phyloP scores from a whole-genome alignment of 2,797 vertebrate species.

The Mormyrops attenuatus region DNA sequence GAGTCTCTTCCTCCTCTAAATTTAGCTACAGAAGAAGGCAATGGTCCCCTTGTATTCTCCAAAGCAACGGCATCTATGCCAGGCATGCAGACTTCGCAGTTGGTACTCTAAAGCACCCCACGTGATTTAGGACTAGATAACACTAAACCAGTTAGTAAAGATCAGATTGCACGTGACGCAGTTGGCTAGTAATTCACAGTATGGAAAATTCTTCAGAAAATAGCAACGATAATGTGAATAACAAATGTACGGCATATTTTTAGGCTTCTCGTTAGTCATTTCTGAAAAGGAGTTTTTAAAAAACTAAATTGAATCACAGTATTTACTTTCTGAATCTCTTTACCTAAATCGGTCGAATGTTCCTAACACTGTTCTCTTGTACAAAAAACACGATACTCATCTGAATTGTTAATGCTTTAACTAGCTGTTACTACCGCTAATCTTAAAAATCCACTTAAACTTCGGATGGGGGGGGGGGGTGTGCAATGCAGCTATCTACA shows the following conservation, averaged over 20 bases:
- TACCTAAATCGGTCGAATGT: not conserved
- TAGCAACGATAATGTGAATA: not conserved
- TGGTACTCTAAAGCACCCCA: not conserved
- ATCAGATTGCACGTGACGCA: not conserved
- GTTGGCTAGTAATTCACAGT: not conserved
- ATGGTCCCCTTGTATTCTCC: not conserved
- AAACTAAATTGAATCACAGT: not conserved
- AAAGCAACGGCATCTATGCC: not conserved
- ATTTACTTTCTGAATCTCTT: not conserved
- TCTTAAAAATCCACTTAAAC: not conserved
- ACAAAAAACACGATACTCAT: not conserved
- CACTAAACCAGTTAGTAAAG: not conserved
- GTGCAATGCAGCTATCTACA: not conserved
- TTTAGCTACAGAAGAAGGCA: constrained; percentile 17
- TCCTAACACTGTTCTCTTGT: not conserved
- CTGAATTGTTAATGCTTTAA: not conserved
- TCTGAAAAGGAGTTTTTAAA: not conserved
- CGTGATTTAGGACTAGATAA: constrained; percentile 10
- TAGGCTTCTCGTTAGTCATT: not conserved
- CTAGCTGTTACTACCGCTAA: not conserved
- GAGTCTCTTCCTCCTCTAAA: constrained; percentile 16
- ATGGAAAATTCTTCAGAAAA: not conserved
- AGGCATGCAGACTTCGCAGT: constrained; percentile 6
- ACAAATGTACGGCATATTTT: not conserved
- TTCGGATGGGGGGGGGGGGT: not conserved